A percentile compares a stretch with the other conserved stretches of the same genome.
Conservation (phyloP, 2,113 vertebrate genomes). For the Cervus canadensis region DNA sequence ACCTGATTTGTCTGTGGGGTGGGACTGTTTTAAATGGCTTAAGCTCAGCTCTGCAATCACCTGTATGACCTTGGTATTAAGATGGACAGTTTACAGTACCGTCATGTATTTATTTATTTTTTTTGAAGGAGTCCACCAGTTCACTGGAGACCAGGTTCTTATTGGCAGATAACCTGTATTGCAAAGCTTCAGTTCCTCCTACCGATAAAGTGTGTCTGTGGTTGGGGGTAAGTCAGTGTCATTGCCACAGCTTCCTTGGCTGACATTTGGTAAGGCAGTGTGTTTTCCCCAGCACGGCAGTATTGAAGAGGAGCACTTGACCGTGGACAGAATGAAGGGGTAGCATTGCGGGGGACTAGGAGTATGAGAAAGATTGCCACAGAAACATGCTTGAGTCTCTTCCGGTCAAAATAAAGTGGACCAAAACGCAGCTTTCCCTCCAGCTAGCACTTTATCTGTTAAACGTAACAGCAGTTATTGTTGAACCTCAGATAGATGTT, state of each 20-base stretch:
- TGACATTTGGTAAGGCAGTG: not conserved
- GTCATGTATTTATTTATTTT: not conserved
- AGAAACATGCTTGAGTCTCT: not conserved
- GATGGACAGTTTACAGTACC: constrained; percentile 5
- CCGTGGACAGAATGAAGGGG: not conserved
- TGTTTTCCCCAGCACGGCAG: not conserved
- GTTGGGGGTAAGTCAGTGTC: constrained; percentile 92
- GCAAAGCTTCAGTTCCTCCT: constrained; percentile 95
- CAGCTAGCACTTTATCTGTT: not conserved
- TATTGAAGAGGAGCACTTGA: not conserved
- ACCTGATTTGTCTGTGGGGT: not conserved
- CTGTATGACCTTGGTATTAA: not conserved
- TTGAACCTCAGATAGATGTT: not conserved
- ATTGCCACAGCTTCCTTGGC: not conserved
- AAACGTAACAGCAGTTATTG: not conserved
- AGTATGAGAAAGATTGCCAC: not conserved
- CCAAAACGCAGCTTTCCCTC: not conserved
- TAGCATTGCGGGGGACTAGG: not conserved
- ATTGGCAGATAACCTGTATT: constrained; percentile 96
- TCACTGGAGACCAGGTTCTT: constrained; percentile 96
- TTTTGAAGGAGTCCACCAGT: constrained; percentile 89
- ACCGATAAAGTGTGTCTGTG: constrained; percentile 99
- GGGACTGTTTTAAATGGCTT: constrained; percentile 27
- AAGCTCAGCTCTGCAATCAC: not conserved
- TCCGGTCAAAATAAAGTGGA: not conserved